Conservation (phyloP, 2,113 vertebrate species). For the Nyctibius bracteatus region DNA sequence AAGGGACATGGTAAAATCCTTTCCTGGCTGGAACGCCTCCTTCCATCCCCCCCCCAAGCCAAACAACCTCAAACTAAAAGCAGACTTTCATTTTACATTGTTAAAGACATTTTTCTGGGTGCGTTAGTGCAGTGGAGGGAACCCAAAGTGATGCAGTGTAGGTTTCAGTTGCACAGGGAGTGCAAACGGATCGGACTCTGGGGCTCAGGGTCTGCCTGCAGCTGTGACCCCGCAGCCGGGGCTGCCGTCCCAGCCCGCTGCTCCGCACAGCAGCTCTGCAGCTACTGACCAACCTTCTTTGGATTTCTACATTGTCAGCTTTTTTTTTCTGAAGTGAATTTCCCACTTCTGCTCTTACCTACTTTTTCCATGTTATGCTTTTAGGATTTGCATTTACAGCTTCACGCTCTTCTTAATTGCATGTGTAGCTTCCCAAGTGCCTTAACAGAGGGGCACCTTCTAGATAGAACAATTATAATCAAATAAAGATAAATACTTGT, state of each 20-base stretch:
- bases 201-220: accelerated
- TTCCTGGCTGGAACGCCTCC: background rate
- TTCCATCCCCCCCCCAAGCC: background rate
- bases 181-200: accelerated
- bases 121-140: accelerated
- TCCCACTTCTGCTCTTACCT: background rate
- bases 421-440: background rate
- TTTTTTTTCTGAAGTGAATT: background rate
- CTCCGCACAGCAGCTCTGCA: accelerated
- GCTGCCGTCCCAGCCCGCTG: accelerated
- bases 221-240: accelerated
- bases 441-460: background rate
- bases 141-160: accelerated
- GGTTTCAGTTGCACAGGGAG: background rate
- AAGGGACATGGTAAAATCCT: accelerated
- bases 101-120: accelerated
- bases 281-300: accelerated
- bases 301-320: accelerated
- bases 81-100: accelerated
- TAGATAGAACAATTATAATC: background rate
- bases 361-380: accelerated
- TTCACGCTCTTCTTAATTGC: background rate
- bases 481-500: background rate
- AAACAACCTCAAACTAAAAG: background rate
- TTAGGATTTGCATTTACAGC: background rate